Conservation (phyloP, 1,140 invertebrate genomes). For the Leptestheria dahalacensis region DNA sequence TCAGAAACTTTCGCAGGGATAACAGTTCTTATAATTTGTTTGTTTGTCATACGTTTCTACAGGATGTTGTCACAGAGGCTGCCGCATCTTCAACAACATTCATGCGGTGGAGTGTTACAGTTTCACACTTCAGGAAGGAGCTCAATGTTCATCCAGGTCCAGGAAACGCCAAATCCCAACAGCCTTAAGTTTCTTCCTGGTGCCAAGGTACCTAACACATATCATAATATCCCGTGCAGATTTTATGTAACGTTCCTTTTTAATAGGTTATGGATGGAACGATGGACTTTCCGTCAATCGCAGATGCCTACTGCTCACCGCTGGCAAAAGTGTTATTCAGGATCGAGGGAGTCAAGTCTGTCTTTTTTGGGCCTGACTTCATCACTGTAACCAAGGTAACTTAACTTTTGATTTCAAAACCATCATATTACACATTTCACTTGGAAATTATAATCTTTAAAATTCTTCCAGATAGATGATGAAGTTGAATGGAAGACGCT, state of each 20-base stretch:
- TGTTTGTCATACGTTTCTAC: no score
- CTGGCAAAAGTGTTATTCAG: constrained; percentile 87
- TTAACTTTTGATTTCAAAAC: neutral
- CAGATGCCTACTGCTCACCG: constrained; percentile 72
- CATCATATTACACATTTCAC: no score
- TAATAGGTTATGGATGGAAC: constrained; percentile 68
- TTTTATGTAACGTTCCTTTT: constrained; percentile 3
- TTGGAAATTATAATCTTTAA: neutral
- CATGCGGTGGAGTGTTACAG: no score
- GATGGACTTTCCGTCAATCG: constrained; percentile 78
- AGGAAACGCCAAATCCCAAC: constrained; percentile 98
- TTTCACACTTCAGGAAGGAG: no score
- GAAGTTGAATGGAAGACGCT: constrained; percentile 81
- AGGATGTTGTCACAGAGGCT: no score
- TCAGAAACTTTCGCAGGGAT: no score
- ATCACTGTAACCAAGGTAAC: constrained; percentile 78
- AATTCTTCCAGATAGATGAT: constrained; percentile 41
- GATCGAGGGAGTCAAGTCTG: constrained; percentile 84
- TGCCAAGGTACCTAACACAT: constrained; percentile 45
- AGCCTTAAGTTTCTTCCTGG: constrained; percentile 97
- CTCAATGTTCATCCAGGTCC: constrained; percentile 94
- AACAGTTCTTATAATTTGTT: no score
- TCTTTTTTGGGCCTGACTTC: constrained; percentile 94
- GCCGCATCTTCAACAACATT: no score
- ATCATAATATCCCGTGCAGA: no score